Evolutionary conservation across 2,797 vertebrate genomes (phyloP).

Genomic region (Anguilla megastoma): DNA sequence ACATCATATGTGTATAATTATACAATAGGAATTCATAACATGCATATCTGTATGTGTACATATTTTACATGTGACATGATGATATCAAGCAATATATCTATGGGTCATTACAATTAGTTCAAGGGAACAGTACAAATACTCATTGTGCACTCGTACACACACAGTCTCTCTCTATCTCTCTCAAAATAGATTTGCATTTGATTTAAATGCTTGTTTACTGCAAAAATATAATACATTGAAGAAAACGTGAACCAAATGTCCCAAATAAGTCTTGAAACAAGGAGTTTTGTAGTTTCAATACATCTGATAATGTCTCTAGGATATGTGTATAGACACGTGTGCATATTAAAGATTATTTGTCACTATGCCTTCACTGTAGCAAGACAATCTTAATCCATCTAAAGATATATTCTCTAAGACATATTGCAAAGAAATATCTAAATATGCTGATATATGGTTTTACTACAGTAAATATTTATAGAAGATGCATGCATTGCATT

Average conservation of each 20-base stretch:
- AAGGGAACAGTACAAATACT: too few relatives aligned
- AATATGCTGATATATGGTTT: not conserved
- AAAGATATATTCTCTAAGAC: not conserved
- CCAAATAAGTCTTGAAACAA: not conserved
- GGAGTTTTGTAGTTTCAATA: not conserved
- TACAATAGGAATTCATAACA: not conserved
- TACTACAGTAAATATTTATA: not conserved
- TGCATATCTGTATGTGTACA: not conserved
- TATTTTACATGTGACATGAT: not conserved
- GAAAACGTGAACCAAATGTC: not conserved
- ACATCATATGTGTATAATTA: not conserved
- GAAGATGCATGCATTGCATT: not conserved
- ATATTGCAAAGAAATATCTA: not conserved
- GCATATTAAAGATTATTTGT: too few relatives aligned
- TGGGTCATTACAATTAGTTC: too few relatives aligned
- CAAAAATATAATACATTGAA: too few relatives aligned
- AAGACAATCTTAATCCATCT: too few relatives aligned
- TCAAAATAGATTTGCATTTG: too few relatives aligned
- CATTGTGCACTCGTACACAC: too few relatives aligned
- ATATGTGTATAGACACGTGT: too few relatives aligned
- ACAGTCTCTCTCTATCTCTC: too few relatives aligned
- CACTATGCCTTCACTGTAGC: too few relatives aligned
- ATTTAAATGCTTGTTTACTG: too few relatives aligned
- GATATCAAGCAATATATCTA: not conserved
- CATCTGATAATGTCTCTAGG: too few relatives aligned